Evolutionary conservation across 30 jellyfish, hydroid and myxozoan genomes (phyloP).

Genomic region (Catostylus mosaicus): DNA sequence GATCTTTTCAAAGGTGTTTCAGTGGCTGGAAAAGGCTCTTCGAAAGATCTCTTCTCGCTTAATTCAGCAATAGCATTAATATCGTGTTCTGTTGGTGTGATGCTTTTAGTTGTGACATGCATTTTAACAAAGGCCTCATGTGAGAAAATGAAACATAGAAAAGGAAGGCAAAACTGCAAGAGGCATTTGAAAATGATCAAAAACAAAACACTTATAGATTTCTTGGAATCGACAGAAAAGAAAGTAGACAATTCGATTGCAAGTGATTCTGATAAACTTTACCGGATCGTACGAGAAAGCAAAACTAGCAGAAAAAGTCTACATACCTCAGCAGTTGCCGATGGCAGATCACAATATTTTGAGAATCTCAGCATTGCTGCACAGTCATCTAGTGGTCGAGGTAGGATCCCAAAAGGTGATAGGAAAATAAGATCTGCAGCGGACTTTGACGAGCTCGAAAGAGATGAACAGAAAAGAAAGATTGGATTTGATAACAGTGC

Average conservation of each 20-base stretch:
- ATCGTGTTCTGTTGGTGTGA: slow-evolving; percentile 19
- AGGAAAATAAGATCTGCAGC: not conserved
- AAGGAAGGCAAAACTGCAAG: not conserved
- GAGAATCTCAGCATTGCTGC: not conserved
- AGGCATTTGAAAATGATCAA: slow-evolving; percentile 5
- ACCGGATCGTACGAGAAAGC: not conserved
- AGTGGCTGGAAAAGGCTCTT: slow-evolving; percentile 1
- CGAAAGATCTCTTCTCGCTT: not conserved
- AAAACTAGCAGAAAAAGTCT: not conserved
- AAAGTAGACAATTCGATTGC: not conserved
- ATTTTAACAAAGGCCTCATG: slow-evolving; percentile 2
- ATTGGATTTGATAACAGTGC: slow-evolving; percentile 6
- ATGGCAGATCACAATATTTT: not conserved
- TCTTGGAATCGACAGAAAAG: slow-evolving; percentile 9
- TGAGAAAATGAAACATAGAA: not conserved
- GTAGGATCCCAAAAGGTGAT: not conserved
- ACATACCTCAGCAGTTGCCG: not conserved
- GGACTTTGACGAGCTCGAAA: not conserved
- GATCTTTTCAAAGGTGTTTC: not conserved
- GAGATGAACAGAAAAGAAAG: not conserved
- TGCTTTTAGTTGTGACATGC: slow-evolving; percentile 8
- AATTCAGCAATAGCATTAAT: slow-evolving; percentile 19
- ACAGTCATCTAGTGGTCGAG: not conserved
- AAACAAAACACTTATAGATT: not conserved
- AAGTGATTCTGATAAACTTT: not conserved